A percentile compares a stretch with the other conserved stretches of the same genome.
phyloP scores from a whole-genome alignment of 2,113 vertebrate genomes.

The Myiozetetes cayanensis region DNA sequence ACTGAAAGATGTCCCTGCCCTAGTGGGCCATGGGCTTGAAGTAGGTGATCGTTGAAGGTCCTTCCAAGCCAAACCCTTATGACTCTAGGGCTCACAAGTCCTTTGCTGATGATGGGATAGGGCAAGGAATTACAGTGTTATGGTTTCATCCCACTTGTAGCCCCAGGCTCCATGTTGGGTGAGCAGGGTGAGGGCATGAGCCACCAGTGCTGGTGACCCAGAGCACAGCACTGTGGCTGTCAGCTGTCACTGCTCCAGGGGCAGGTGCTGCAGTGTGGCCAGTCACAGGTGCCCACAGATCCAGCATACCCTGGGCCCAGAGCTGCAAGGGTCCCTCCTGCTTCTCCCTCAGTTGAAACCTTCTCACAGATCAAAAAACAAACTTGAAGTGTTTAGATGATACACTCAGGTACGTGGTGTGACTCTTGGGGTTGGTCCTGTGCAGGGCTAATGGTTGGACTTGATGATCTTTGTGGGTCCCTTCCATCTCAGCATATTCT shows the following conservation, averaged over 20 bases:
- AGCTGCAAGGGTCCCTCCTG: neutral
- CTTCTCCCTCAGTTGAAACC: neutral
- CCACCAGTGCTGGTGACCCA: rapidly evolving
- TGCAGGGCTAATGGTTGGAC: neutral
- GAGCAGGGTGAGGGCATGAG: neutral
- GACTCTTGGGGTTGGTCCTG: neutral
- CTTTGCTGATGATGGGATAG: neutral
- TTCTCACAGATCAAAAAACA: neutral
- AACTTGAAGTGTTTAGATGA: too few relatives aligned
- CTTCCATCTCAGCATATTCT: neutral
- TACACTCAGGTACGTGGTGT: too few relatives aligned
- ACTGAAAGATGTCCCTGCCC: neutral
- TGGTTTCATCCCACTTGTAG: neutral
- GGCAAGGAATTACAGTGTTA: neutral
- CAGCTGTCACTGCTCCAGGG: neutral
- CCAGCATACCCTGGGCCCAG: neutral
- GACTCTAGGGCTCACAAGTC: neutral
- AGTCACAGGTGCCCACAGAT: rapidly evolving
- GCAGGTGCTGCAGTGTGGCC: rapidly evolving
- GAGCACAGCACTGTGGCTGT: rapidly evolving
- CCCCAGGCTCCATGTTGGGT: neutral
- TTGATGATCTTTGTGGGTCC: neutral
- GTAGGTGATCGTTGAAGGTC: neutral
- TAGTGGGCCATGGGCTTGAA: neutral
- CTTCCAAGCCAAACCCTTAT: neutral